phyloP scores from a whole-genome alignment of 2,113 vertebrate genomes.

The Seriola dumerili region DNA sequence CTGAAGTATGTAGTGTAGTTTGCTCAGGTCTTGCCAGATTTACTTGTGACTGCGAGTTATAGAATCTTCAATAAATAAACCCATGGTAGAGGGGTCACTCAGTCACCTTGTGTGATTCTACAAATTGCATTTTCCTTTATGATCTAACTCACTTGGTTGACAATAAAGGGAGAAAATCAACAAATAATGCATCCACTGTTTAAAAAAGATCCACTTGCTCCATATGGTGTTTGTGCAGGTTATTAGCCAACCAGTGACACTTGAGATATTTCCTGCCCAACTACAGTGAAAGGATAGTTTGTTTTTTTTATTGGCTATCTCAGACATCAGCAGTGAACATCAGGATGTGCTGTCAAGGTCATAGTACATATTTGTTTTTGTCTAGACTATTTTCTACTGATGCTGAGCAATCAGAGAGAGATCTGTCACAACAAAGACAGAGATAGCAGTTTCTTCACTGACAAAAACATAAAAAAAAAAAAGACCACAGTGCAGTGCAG shows the following conservation, averaged over 20 bases:
- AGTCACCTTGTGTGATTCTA: too few relatives aligned
- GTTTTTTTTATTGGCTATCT: neutral
- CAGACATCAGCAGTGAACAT: slow-evolving; percentile 9
- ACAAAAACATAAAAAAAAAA: neutral
- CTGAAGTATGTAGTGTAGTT: neutral
- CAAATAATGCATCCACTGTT: neutral
- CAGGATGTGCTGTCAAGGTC: neutral
- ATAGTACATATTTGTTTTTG: too few relatives aligned
- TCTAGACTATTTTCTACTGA: neutral
- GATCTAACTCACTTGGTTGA: neutral
- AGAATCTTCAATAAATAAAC: neutral
- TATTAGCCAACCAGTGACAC: neutral
- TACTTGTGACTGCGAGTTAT: neutral
- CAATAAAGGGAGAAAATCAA: neutral
- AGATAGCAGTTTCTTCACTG: neutral
- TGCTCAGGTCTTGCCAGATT: neutral
- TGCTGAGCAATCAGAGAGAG: neutral
- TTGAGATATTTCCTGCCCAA: slow-evolving; percentile 32
- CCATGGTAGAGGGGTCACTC: too few relatives aligned
- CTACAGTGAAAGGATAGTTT: slow-evolving; percentile 4
- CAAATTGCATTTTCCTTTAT: neutral
- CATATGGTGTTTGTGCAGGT: slow-evolving; percentile 4
- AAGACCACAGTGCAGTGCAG: neutral
- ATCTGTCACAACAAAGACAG: neutral
- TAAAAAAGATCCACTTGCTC: neutral